A percentile compares a stretch with the other conserved stretches of the same genome.
phyloP scores from a whole-genome alignment of 2,113 vertebrate genomes.

The Saguinus imperator region DNA sequence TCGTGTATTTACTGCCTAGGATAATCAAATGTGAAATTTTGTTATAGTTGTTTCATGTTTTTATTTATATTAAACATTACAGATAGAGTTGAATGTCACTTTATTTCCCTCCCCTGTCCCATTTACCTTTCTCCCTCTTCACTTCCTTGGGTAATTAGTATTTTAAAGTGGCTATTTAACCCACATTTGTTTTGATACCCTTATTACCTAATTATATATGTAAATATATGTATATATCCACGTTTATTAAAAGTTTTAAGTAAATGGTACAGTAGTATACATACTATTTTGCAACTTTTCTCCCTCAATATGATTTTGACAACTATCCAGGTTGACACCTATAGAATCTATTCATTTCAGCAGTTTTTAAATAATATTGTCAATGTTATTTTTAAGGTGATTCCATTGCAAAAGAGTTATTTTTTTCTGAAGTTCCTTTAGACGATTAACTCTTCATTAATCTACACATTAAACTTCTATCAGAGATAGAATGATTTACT shows the following conservation, averaged over 20 bases:
- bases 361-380: conserved; percentile 51
- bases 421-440: conserved; percentile 50
- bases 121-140: not conserved
- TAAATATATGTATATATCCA: not conserved
- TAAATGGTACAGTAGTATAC: not conserved
- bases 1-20: conserved; percentile 8
- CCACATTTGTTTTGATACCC: not conserved
- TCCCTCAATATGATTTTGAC: conserved; percentile 24
- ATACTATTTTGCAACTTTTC: conserved; percentile 35
- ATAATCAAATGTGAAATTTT: conserved; percentile 34
- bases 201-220: not conserved
- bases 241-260: not conserved
- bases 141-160: not conserved
- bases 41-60: conserved; percentile 13
- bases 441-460: not conserved
- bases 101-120: not conserved
- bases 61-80: conserved; percentile 23
- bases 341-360: conserved; percentile 38
- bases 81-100: conserved; percentile 31
- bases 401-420: not conserved
- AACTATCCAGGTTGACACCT: conserved; percentile 1
- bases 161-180: conserved; percentile 11
- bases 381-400: conserved; percentile 50
- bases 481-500: conserved; percentile 29
- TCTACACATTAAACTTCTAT: conserved; percentile 27